phyloP scores from a whole-genome alignment of 2,797 vertebrate genomes.

The Anniella stebbinsi region DNA sequence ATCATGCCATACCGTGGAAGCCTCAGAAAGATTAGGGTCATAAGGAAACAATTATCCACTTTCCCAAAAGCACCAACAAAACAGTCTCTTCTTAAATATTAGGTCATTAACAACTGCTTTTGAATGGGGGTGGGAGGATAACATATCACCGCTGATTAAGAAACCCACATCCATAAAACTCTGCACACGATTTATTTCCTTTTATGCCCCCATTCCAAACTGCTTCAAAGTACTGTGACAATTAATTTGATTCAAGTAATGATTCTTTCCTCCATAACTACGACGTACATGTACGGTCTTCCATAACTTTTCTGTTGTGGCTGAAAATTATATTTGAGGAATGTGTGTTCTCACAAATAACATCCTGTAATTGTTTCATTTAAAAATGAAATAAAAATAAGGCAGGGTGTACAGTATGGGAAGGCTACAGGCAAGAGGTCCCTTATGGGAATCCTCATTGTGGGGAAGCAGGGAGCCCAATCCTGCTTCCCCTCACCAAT shows the following conservation, averaged over 20 bases:
- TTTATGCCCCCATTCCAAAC: conserved; percentile 48
- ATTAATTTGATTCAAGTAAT: conserved; percentile 52
- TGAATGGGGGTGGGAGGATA: background rate
- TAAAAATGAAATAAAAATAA: background rate
- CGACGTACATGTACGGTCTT: conserved; percentile 44
- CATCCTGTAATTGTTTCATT: background rate
- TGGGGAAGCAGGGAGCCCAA: too few relatives aligned
- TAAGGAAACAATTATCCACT: conserved; percentile 66
- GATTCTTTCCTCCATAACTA: conserved; percentile 56
- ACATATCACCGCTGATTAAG: conserved; percentile 4
- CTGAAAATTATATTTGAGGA: conserved; percentile 38
- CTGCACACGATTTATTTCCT: conserved; percentile 22
- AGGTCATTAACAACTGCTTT: conserved; percentile 46
- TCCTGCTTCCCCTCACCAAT: too few relatives aligned
- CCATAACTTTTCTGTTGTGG: conserved; percentile 14
- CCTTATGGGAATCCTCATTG: too few relatives aligned
- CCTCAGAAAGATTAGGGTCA: conserved; percentile 53
- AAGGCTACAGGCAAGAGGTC: background rate
- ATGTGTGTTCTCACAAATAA: conserved; percentile 36
- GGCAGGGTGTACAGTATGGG: accelerated
- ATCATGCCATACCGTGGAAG: background rate
- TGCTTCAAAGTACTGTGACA: conserved; percentile 49
- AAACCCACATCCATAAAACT: conserved; percentile 61
- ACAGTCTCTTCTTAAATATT: conserved; percentile 55
- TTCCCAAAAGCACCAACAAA: conserved; percentile 18